These are phyloP conservation scores for Pseudomyrmex cubaensis DNA, from an alignment of 1,140 invertebrate species.

Conservation along the genomic window DNA sequence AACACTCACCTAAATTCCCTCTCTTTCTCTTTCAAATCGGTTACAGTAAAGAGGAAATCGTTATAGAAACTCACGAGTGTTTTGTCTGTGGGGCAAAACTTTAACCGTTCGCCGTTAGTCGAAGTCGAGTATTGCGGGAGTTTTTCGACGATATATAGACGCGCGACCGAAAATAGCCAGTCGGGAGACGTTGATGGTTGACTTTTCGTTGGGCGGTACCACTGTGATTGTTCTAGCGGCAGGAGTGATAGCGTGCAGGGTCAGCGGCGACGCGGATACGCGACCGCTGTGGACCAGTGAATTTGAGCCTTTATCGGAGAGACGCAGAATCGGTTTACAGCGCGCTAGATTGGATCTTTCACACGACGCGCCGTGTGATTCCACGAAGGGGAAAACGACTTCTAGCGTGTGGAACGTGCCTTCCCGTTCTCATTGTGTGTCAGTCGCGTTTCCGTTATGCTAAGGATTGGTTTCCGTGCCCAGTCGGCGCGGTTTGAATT, in stretches of 20 bases:
- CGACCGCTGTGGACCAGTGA: slow-evolving; percentile 44
- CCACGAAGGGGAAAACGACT: background rate
- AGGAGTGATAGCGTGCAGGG: slow-evolving; percentile 18
- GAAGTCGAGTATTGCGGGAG: background rate
- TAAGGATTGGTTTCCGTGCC: slow-evolving; percentile 57
- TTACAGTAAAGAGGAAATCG: background rate
- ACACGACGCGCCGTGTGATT: slow-evolving; percentile 3
- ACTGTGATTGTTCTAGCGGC: slow-evolving; percentile 63
- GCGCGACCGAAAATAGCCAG: slow-evolving; percentile 35
- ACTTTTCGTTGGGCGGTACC: slow-evolving; percentile 53
- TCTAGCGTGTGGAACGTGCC: background rate
- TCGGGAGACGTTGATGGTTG: slow-evolving; percentile 48
- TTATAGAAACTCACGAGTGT: background rate
- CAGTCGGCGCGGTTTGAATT: slow-evolving; percentile 44
- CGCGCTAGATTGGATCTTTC: slow-evolving; percentile 43
- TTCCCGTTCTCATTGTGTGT: slow-evolving; percentile 31
- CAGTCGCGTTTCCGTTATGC: slow-evolving; percentile 63
- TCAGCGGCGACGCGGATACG: slow-evolving; percentile 42
- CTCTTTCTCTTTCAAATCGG: too few species aligned
- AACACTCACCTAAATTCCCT: too few species aligned
- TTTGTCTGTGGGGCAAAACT: background rate
- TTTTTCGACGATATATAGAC: background rate
- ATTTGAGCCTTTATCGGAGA: slow-evolving; percentile 68
- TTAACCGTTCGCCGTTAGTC: background rate
- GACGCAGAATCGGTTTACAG: slow-evolving; percentile 12